These are phyloP conservation scores for Kradibia gibbosae DNA, from an alignment of 1,140 invertebrate genomes.

Conservation along the genomic window DNA sequence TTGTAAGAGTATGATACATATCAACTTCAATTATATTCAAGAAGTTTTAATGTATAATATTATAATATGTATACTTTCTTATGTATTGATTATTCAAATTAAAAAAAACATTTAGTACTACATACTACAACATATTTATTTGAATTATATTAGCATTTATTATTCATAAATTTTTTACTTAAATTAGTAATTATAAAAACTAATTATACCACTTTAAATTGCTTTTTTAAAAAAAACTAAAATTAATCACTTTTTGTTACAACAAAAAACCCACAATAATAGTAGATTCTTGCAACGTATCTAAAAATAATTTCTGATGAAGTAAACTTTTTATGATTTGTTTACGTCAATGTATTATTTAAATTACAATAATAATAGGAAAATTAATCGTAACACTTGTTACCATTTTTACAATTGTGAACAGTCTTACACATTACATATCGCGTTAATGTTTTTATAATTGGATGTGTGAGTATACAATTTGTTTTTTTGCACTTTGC, in stretches of 20 bases:
- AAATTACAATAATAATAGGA: slow-evolving; percentile 63
- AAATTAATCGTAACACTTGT: slow-evolving; percentile 60
- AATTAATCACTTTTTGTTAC: too few relatives aligned
- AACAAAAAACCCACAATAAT: too few relatives aligned
- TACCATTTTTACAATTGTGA: slow-evolving; percentile 59
- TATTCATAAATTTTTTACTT: background rate
- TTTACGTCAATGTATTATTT: slow-evolving; percentile 69
- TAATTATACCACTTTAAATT: too few relatives aligned
- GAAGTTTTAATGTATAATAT: background rate
- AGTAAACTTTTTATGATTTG: slow-evolving; percentile 4
- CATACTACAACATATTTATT: background rate
- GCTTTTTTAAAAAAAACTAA: too few relatives aligned
- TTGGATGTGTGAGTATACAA: slow-evolving; percentile 23
- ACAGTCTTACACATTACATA: slow-evolving; percentile 49
- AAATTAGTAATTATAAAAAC: too few relatives aligned
- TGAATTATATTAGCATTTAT: background rate
- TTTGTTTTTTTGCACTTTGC: slow-evolving; percentile 48
- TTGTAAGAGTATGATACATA: slow-evolving; percentile 4
- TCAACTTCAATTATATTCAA: background rate
- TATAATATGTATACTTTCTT: background rate
- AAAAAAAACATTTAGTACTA: background rate
- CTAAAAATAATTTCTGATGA: background rate
- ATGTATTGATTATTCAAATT: background rate
- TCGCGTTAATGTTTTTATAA: slow-evolving; percentile 33
- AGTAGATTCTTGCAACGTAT: too few relatives aligned